These are phyloP conservation scores for Pogona vitticeps DNA, from an alignment of 2,113 vertebrate species.

Conservation along the genomic window DNA sequence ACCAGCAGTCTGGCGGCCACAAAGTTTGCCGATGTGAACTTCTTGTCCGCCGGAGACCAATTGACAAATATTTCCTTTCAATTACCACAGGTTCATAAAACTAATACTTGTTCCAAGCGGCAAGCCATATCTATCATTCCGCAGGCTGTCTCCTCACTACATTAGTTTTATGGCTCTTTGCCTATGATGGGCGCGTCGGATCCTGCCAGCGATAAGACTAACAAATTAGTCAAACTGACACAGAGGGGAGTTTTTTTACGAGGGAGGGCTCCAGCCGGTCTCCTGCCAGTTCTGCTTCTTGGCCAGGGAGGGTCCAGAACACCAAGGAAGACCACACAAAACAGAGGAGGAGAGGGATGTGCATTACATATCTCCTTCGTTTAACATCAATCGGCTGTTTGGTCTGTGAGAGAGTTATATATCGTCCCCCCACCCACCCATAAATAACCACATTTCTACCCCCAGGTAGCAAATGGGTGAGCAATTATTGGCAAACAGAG, in stretches of 20 bases:
- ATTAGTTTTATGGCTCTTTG: conserved; percentile 77
- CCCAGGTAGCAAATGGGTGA: not conserved
- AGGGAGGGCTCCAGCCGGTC: not conserved
- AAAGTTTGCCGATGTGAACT: conserved; percentile 8
- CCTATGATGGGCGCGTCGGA: conserved; percentile 65
- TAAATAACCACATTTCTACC: not conserved
- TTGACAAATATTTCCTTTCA: conserved; percentile 74
- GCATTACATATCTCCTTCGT: not conserved
- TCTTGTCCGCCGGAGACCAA: conserved; percentile 60
- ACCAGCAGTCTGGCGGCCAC: not conserved
- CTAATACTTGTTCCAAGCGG: conserved; percentile 69
- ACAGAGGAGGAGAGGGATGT: no score
- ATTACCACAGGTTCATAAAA: conserved; percentile 77
- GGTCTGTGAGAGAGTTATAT: not conserved
- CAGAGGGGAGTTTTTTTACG: conserved; percentile 51
- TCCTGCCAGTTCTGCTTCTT: not conserved
- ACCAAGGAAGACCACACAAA: not conserved
- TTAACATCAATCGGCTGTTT: not conserved
- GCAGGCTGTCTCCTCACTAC: conserved; percentile 67
- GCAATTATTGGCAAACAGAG: not conserved
- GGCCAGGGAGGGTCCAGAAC: not conserved
- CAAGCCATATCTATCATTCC: conserved; percentile 75
- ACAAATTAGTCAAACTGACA: conserved; percentile 85
- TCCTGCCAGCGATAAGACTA: conserved; percentile 79
- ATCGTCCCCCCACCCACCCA: not conserved